Percentiles rank a stretch among this genome's conserved stretches.
Evolutionary conservation across 2,797 vertebrate species (phyloP).

Genomic region (Karalla daura): DNA sequence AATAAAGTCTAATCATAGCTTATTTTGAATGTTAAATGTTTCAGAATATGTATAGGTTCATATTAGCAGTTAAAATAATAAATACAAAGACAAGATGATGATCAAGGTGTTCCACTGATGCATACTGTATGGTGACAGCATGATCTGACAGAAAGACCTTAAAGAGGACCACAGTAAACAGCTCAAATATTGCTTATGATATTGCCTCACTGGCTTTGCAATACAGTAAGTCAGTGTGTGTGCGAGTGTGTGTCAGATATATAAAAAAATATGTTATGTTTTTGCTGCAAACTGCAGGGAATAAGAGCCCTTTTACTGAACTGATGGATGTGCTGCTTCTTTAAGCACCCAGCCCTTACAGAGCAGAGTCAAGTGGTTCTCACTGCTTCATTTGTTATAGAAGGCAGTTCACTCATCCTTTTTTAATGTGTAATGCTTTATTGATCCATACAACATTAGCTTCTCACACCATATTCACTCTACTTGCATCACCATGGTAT

Average conservation of each 20-base stretch:
- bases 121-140: background rate
- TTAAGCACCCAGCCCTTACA: constrained; percentile 1
- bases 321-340: background rate
- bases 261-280: background rate
- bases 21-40: background rate
- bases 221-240: background rate
- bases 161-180: background rate
- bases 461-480: constrained; percentile 8
- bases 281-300: background rate
- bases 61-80: background rate
- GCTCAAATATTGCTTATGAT: background rate
- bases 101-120: background rate
- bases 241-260: background rate
- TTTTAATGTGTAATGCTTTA: constrained; percentile 38
- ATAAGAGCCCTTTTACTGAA: background rate
- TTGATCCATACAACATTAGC: constrained; percentile 27
- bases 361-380: constrained; percentile 25
- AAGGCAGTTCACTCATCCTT: constrained; percentile 26
- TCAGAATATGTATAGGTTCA: background rate
- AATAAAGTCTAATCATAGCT: background rate
- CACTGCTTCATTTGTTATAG: constrained; percentile 16
- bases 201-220: background rate
- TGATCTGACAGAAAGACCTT: background rate
- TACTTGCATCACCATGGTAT: background rate
- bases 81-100: background rate